These are phyloP conservation scores for Corvus hawaiiensis DNA, from an alignment of 2,113 vertebrate genomes.

Conservation along the genomic window DNA sequence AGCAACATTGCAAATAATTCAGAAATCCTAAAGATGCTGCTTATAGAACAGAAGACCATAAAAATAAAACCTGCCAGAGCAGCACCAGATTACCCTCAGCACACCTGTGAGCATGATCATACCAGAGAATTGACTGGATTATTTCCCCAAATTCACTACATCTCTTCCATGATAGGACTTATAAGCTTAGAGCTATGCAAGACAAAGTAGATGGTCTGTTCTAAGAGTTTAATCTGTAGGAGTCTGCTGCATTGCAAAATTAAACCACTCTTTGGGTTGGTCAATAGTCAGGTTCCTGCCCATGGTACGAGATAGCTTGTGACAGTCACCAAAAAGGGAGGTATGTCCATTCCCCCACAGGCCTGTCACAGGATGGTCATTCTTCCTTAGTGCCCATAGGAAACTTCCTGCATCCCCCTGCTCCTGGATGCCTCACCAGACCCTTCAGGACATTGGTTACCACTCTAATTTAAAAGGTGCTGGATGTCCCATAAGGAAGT, in stretches of 20 bases:
- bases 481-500: neutral
- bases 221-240: neutral
- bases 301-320: accelerated
- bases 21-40: neutral
- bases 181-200: neutral
- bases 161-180: neutral
- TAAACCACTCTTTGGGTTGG: neutral
- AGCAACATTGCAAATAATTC: neutral
- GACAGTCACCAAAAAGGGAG: neutral
- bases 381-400: neutral
- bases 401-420: neutral
- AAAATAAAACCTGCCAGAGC: neutral
- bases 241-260: neutral
- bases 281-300: neutral
- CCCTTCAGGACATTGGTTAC: accelerated
- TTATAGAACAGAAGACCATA: neutral
- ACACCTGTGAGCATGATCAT: neutral
- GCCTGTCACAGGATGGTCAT: neutral
- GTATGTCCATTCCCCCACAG: accelerated
- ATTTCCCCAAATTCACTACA: neutral
- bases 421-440: neutral
- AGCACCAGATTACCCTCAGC: neutral
- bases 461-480: neutral
- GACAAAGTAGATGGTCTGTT: neutral
- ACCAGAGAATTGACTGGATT: neutral